phyloP scores from a whole-genome alignment of 2,113 vertebrate species.

The Cryptomyrus ogoouensis region DNA sequence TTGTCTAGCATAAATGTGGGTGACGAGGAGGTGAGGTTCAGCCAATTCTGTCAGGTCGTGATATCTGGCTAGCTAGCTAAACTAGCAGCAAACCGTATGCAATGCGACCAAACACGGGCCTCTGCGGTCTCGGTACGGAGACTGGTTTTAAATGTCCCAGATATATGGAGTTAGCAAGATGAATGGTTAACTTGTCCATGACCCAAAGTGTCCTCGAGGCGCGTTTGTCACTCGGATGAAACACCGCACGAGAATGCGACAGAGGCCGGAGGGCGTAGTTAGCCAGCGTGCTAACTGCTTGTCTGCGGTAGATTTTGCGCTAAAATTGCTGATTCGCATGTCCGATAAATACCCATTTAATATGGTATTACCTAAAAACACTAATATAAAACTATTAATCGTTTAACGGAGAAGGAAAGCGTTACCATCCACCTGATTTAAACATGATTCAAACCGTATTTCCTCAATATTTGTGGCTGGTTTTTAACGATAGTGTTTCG shows the following conservation, averaged over 20 bases:
- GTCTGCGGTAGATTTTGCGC: neutral
- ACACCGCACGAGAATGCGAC: constrained; percentile 54
- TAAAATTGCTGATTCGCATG: neutral
- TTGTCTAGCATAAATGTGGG: neutral
- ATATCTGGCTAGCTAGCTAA: neutral
- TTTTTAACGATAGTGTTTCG: neutral
- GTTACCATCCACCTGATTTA: neutral
- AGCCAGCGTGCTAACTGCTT: neutral
- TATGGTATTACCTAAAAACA: neutral
- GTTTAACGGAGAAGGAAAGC: neutral
- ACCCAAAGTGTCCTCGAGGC: neutral
- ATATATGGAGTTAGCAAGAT: neutral
- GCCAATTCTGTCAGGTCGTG: neutral
- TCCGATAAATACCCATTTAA: neutral
- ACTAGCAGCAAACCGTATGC: neutral
- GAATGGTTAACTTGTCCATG: neutral
- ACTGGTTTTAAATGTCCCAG: neutral
- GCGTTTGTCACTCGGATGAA: constrained; percentile 47
- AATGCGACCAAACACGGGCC: neutral
- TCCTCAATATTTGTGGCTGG: neutral
- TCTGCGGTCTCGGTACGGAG: neutral
- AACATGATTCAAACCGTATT: neutral
- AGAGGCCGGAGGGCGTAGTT: constrained; percentile 52
- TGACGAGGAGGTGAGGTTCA: neutral
- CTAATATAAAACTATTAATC: neutral